Evolutionary conservation across 2,113 vertebrate genomes (phyloP).

Genomic region (Datnioides undecimradiatus): DNA sequence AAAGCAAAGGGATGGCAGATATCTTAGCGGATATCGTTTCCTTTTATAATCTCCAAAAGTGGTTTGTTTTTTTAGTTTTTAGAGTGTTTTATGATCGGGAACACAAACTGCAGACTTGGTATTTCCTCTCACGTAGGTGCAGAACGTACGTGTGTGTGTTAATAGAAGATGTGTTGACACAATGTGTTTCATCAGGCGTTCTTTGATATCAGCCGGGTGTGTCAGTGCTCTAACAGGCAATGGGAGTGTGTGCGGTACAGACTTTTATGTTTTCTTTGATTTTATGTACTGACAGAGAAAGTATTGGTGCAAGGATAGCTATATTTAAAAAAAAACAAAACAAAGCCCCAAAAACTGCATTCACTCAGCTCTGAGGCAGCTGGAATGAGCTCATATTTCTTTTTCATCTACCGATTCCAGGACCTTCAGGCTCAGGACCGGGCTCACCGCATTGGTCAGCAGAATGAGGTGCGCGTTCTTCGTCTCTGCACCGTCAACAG

Average conservation of each 20-base stretch:
- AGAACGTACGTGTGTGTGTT: not conserved
- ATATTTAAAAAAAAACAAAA: not conserved
- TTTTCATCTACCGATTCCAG: constrained; percentile 69
- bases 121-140: not conserved
- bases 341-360: not conserved
- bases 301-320: not conserved
- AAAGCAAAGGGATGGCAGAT: too few species aligned
- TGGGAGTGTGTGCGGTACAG: too few species aligned
- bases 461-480: constrained; percentile 96
- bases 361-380: too few species aligned
- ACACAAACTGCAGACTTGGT: not conserved
- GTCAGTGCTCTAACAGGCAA: not conserved
- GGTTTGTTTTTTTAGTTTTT: not conserved
- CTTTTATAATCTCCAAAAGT: not conserved
- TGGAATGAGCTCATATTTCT: not conserved
- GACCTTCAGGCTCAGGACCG: constrained; percentile 97
- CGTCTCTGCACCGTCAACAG: constrained; percentile 97
- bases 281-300: not conserved
- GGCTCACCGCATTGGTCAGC: constrained; percentile 97
- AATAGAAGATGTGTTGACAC: not conserved
- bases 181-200: not conserved
- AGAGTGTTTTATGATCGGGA: not conserved
- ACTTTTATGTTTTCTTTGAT: not conserved
- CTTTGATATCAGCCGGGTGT: too few species aligned
- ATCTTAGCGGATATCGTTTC: not conserved